These are phyloP conservation scores for Xenopus petersii DNA, from an alignment of 2,797 vertebrate genomes.

Conservation along the genomic window DNA sequence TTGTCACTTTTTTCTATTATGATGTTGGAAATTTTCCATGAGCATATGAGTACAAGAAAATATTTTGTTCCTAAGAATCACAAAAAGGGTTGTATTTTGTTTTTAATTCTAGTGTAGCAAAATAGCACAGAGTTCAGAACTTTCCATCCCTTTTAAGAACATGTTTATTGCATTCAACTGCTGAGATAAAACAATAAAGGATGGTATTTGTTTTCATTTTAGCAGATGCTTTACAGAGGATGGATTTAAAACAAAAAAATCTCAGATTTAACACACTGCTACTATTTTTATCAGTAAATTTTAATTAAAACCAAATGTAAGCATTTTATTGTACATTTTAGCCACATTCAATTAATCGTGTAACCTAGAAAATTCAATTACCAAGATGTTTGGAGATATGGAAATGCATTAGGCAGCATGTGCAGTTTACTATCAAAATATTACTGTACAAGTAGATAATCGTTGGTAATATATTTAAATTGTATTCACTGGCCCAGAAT, in stretches of 20 bases:
- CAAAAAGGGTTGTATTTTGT: constrained; percentile 54
- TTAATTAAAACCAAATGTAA: too few relatives aligned
- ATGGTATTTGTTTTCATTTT: neutral
- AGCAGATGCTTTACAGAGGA: neutral
- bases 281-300: too few relatives aligned
- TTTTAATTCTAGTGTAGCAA: neutral
- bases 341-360: too few relatives aligned
- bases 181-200: constrained; percentile 7
- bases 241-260: neutral
- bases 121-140: constrained; percentile 46
- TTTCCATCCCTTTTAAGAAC: constrained; percentile 53
- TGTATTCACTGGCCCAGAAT: too few relatives aligned
- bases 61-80: constrained; percentile 55
- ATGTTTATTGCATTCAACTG: neutral
- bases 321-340: too few relatives aligned
- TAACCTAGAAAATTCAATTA: too few relatives aligned
- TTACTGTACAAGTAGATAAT: too few relatives aligned
- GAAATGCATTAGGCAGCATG: too few relatives aligned
- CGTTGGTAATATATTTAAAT: too few relatives aligned
- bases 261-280: too few relatives aligned
- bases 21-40: constrained; percentile 61
- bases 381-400: too few relatives aligned
- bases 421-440: too few relatives aligned
- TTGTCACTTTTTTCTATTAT: constrained; percentile 66
- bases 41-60: constrained; percentile 55